Percentiles rank a stretch among this genome's conserved stretches.
These are phyloP conservation scores for Lasaia peninsularis DNA, from an alignment of 1,140 invertebrate species.

Conservation along the genomic window DNA sequence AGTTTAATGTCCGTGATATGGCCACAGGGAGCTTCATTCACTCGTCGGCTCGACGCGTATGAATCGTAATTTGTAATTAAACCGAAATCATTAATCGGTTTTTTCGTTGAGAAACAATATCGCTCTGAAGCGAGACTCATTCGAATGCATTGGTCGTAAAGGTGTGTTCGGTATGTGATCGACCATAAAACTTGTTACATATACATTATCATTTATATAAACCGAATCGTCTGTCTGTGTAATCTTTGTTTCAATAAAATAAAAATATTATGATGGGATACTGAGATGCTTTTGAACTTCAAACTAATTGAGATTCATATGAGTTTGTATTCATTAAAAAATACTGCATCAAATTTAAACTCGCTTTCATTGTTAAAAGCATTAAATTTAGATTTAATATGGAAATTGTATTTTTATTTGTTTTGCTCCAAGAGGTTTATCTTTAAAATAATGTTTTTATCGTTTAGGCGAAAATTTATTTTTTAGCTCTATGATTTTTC, in stretches of 20 bases:
- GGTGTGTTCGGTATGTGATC: slow-evolving; percentile 30
- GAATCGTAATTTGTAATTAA: slow-evolving; percentile 37
- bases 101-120: slow-evolving; percentile 34
- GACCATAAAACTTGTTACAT: slow-evolving; percentile 27
- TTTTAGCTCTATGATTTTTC: no score
- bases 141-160: slow-evolving; percentile 26
- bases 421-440: no score
- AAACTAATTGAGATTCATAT: no score
- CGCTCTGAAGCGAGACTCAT: slow-evolving; percentile 9
- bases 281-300: no score
- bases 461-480: no score
- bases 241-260: not conserved
- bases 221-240: not conserved
- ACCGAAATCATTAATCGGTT: slow-evolving; percentile 32
- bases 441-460: no score
- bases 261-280: no score
- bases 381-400: no score
- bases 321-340: no score
- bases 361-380: no score
- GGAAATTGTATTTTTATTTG: no score
- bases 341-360: no score
- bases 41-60: slow-evolving; percentile 27
- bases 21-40: slow-evolving; percentile 28
- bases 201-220: slow-evolving; percentile 18
- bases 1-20: not conserved